phyloP scores from a whole-genome alignment of 2,113 vertebrate genomes.

The Malurus cyaneus region DNA sequence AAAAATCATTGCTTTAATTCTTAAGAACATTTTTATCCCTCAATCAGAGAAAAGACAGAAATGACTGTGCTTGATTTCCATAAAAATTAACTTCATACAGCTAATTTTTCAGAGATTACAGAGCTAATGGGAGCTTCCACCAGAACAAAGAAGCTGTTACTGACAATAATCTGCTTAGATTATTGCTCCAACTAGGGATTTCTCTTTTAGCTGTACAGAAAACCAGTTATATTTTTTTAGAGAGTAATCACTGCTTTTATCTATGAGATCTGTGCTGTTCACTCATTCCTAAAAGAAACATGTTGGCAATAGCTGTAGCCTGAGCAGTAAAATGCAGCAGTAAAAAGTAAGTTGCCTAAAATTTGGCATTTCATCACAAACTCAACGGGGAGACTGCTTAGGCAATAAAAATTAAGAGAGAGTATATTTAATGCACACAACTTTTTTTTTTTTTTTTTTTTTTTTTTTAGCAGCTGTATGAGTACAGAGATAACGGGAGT shows the following conservation, averaged over 20 bases:
- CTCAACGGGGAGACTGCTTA: neutral
- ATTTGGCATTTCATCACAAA: neutral
- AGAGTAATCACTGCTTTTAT: neutral
- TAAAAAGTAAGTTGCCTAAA: neutral
- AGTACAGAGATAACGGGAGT: rapidly evolving
- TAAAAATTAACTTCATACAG: neutral
- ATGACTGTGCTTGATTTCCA: neutral
- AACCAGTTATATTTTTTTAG: neutral
- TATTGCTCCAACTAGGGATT: neutral
- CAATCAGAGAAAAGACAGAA: neutral
- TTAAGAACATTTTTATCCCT: neutral
- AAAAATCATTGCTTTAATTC: neutral
- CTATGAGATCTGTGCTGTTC: neutral
- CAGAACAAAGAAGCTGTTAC: neutral
- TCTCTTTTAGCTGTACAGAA: neutral
- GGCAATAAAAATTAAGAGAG: neutral
- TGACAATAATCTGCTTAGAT: neutral
- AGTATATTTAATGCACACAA: neutral
- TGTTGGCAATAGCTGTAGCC: neutral
- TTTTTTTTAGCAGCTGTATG: neutral
- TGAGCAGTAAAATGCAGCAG: neutral
- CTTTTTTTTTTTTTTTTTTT: neutral
- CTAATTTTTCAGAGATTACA: neutral
- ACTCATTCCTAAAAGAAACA: conserved; percentile 6
- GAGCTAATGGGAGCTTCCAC: neutral